Percentiles rank a stretch among this genome's conserved stretches.
Conservation (phyloP, 2,797 vertebrate species). For the Lagodon rhomboides region DNA sequence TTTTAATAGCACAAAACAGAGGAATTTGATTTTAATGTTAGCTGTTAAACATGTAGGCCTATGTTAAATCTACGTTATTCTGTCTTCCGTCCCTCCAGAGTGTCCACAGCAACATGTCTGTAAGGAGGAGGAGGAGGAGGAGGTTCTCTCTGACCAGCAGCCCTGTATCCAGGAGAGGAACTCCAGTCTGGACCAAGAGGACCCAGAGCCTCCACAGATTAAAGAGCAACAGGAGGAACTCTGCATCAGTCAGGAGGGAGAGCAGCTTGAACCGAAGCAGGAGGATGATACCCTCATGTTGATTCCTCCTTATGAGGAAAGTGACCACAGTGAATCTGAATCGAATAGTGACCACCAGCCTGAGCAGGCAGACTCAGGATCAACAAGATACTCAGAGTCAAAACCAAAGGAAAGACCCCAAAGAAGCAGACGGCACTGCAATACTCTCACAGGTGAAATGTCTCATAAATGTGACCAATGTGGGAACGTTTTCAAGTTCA, state of each 20-base stretch:
- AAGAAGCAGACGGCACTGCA: rapidly evolving
- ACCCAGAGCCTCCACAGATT: background rate
- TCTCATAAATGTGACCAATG: background rate
- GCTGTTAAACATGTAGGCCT: too few species aligned
- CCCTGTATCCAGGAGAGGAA: background rate
- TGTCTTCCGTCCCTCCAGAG: background rate
- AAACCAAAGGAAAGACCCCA: background rate
- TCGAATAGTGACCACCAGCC: background rate
- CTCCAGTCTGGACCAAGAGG: background rate
- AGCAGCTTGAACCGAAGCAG: slow-evolving; percentile 4
- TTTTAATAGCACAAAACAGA: too few species aligned
- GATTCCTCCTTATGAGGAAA: background rate
- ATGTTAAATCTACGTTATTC: too few species aligned
- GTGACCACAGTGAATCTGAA: background rate
- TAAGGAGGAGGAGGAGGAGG: background rate
- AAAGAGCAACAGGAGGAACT: slow-evolving; percentile 6
- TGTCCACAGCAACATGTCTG: background rate
- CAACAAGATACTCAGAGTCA: background rate
- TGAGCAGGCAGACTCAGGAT: background rate
- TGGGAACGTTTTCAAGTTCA: background rate
- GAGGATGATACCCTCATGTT: background rate
- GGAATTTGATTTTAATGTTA: too few species aligned
- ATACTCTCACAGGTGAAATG: background rate
- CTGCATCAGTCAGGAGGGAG: slow-evolving; percentile 7
- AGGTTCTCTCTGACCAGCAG: background rate